Evolutionary conservation across 2,797 vertebrate genomes (phyloP), one percentile per base, ranked within the genome.

Genomic region (Smutsia gigantea): DNA sequence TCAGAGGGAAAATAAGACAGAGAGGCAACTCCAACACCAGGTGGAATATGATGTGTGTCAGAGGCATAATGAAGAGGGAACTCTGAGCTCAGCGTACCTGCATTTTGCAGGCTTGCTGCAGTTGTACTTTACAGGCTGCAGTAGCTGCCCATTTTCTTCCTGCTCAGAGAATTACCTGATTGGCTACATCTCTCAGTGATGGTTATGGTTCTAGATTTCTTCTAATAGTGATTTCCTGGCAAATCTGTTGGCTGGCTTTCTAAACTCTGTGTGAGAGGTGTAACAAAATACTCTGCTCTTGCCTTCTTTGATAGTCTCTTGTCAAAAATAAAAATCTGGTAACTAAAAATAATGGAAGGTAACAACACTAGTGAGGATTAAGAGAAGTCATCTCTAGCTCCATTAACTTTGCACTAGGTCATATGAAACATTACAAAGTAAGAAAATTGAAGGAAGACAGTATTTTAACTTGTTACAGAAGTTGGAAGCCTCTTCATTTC

Each of bases 301-400:
- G 27, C 12, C 53, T 66, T 92, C 79, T 82, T 68, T 71, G 51
- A 34, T 75, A 72, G 42, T 79, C 23, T 15, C 25, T 83, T 42
- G 51, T 75, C 81, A 88, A 78, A 86, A 94, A 71, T 74, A 83
- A 90, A 92, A 92, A 92, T 68, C 63, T 90, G 61, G 15, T 57
- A 61, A 88, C 57, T 61, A n/a, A 85, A 93, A 78, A 55, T 21
- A 94, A 66, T 61, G 37, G 39, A 61, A 90, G 66, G 42, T 53
- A 46, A 59, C 29, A 53, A 23, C 17, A 64, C 27, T 46, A 42
- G 71, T 69, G 66, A 84, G 37, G 89, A 74, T 59, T 49, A 79
- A 66, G 64, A 90, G 82, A 75, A 59, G 53, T 66, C 53, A 49
- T n/a, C 31, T 42, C 12, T 14, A 91, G 78, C 53, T 77, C n/a